Evolutionary conservation across 2,888 invertebrate species (phyloP).

Genomic region (Eucera pruinosa): DNA sequence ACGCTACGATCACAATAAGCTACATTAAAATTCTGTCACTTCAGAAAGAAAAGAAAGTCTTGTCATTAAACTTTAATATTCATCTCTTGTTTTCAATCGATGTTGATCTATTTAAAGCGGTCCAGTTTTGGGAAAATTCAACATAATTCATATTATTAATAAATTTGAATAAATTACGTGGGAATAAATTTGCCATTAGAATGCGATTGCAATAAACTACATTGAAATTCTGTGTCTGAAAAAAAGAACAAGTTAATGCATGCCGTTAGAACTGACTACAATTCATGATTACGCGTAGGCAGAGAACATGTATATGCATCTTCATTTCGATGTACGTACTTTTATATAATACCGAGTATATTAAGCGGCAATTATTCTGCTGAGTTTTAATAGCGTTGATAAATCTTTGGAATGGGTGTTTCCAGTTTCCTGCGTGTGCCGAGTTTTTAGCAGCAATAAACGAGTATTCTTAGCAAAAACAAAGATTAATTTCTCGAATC

Average conservation of each 20-base stretch:
- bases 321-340: conserved; percentile 9
- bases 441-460: background rate
- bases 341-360: conserved; percentile 11
- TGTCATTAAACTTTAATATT: too few species aligned
- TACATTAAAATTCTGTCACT: too few species aligned
- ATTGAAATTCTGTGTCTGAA: background rate
- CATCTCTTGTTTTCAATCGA: too few species aligned
- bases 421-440: background rate
- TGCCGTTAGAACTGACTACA: conserved; percentile 4
- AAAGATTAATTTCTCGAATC: background rate
- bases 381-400: background rate
- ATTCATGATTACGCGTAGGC: background rate
- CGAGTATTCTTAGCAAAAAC: background rate
- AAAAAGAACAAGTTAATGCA: conserved; percentile 10
- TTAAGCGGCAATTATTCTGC: conserved; percentile 4
- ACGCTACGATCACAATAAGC: too few species aligned
- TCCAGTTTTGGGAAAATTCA: too few species aligned
- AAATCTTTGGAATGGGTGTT: background rate
- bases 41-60: too few species aligned
- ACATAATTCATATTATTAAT: conserved; percentile 48
- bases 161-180: conserved; percentile 47
- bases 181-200: conserved; percentile 8
- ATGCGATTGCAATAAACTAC: conserved; percentile 15
- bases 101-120: too few species aligned
- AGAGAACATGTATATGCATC: background rate